These are phyloP conservation scores for Diadumene lineata DNA, from an alignment of 92 coral and sea anemone species.

Conservation along the genomic window DNA sequence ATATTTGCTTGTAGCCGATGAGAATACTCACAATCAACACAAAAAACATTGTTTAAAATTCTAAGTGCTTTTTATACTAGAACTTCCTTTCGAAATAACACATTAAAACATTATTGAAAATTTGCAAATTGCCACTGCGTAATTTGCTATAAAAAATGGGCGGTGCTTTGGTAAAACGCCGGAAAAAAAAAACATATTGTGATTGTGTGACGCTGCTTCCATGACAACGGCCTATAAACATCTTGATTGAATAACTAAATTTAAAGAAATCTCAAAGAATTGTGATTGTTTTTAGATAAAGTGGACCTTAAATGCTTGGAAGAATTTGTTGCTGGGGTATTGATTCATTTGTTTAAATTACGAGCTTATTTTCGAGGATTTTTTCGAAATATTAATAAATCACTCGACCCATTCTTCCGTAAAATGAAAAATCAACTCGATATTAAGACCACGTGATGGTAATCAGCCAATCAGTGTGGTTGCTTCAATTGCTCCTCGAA, in stretches of 20 bases:
- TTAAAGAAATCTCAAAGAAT: background rate
- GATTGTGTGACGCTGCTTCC: background rate
- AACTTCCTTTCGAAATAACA: background rate
- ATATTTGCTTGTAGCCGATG: too few species aligned
- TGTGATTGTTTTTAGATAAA: background rate
- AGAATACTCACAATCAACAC: too few species aligned
- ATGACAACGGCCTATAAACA: conserved; percentile 36
- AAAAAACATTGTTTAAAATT: too few species aligned
- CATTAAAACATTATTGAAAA: background rate
- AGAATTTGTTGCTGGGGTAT: background rate
- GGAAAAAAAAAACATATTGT: too few species aligned
- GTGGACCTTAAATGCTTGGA: background rate
- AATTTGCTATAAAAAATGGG: background rate
- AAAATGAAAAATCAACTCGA: background rate
- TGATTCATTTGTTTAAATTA: too few species aligned
- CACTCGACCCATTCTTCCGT: conserved; percentile 19
- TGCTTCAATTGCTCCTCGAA: conserved; percentile 15
- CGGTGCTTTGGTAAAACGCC: background rate
- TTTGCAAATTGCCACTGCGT: background rate
- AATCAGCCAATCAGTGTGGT: conserved; percentile 47
- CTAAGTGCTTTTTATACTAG: too few species aligned
- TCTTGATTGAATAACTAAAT: background rate
- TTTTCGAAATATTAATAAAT: background rate
- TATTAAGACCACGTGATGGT: conserved; percentile 41
- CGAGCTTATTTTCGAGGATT: background rate